Percentiles rank a stretch among this genome's conserved stretches.
phyloP scores from a whole-genome alignment of 2,888 invertebrate genomes.

The Luperina nickerlii region DNA sequence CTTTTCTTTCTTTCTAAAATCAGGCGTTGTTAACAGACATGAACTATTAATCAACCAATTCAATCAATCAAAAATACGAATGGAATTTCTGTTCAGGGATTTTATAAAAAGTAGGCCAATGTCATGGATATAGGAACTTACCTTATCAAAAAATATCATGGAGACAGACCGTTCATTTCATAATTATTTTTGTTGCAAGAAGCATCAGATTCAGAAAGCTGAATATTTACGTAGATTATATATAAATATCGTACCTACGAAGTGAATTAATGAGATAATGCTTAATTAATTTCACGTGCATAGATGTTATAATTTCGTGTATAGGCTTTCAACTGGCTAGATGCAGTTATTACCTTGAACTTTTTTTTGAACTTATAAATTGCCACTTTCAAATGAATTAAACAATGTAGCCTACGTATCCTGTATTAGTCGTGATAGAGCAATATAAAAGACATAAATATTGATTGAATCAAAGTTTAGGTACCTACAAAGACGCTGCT shows the following conservation, averaged over 20 bases:
- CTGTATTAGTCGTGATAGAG: background rate
- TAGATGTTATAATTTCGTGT: background rate
- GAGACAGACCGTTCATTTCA: background rate
- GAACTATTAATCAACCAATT: conserved; percentile 43
- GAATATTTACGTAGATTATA: conserved; percentile 29
- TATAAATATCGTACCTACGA: conserved; percentile 6
- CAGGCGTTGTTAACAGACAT: conserved; percentile 11
- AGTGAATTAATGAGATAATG: conserved; percentile 21
- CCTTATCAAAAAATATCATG: background rate
- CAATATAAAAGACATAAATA: conserved; percentile 1
- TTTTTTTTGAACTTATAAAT: conserved; percentile 6
- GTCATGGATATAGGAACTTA: background rate
- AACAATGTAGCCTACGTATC: background rate
- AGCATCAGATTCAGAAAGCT: background rate
- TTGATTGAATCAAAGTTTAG: background rate
- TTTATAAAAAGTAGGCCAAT: conserved; percentile 12
- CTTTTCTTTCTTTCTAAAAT: no score
- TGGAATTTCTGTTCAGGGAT: conserved; percentile 18
- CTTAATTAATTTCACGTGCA: conserved; percentile 40
- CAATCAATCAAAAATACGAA: conserved; percentile 20
- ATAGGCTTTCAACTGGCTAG: background rate
- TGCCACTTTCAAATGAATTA: background rate
- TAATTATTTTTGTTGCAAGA: background rate
- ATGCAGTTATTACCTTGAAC: conserved; percentile 17
- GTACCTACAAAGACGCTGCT: background rate